A percentile compares a stretch with the other conserved stretches of the same genome.
These are phyloP conservation scores for Papilio protenor DNA, from an alignment of 2,888 invertebrate genomes.

Conservation along the genomic window DNA sequence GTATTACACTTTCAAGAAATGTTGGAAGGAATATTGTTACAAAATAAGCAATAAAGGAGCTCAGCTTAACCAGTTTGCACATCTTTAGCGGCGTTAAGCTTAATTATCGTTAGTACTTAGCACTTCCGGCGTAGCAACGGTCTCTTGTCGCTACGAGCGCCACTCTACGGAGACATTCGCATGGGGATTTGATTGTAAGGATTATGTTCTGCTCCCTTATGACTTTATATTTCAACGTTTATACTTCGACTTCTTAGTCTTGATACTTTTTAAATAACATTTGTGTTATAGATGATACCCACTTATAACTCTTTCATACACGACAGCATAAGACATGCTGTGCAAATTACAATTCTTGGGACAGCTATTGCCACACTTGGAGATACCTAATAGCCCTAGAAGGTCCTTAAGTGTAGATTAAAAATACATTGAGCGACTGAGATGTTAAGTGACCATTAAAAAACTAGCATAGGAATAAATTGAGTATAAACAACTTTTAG, in stretches of 20 bases:
- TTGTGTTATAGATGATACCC: background rate
- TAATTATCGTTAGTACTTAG: slow-evolving; percentile 78
- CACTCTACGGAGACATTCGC: slow-evolving; percentile 53
- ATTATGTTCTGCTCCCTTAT: slow-evolving; percentile 16
- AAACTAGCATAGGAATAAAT: too few species aligned
- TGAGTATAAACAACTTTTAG: too few species aligned
- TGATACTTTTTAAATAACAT: background rate
- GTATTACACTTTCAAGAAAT: slow-evolving; percentile 35
- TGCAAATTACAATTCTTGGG: too few species aligned
- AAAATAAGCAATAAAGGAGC: slow-evolving; percentile 76
- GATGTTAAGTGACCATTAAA: too few species aligned
- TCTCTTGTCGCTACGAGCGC: slow-evolving; percentile 40
- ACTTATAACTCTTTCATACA: background rate
- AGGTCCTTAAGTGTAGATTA: too few species aligned
- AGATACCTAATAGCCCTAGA: too few species aligned
- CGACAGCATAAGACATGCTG: too few species aligned
- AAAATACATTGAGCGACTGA: too few species aligned
- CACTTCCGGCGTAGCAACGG: slow-evolving; percentile 54
- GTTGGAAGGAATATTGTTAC: slow-evolving; percentile 71
- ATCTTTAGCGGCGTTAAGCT: slow-evolving; percentile 73
- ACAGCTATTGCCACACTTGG: too few species aligned
- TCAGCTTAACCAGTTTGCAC: slow-evolving; percentile 74
- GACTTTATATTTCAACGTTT: slow-evolving; percentile 10
- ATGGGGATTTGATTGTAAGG: slow-evolving; percentile 28
- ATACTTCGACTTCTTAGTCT: background rate